Base-by-base conservation (phyloP, 2,888 invertebrate genomes). In the Drosophila diplacantha region DNA sequence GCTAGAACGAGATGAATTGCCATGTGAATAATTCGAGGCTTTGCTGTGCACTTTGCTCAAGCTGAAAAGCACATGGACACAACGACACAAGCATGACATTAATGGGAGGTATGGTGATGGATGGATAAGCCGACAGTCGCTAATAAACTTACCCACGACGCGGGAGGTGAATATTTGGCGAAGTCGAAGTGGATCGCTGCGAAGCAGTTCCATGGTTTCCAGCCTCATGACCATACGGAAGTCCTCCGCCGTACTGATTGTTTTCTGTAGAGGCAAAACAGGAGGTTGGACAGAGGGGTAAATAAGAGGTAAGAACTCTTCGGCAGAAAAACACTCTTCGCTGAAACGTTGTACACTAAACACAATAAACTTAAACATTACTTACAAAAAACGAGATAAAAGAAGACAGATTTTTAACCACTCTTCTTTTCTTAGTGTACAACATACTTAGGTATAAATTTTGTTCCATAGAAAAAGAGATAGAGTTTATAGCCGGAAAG, bases 1-100 rank as follows among this genome's bases (percentile, higher is more conserved):
- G 73, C 88, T 88, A 66, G 88, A 88, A 74, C 87, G 86, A 74
- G 88, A 88, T 58, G 88, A 88, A 81, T 87, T 87, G 54, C 85
- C 86, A 76, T 86, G 87, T 72, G 87, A 87, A 73, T 85, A 85
- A 75, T 85, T 86, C 63, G 87, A 86, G 34, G 71, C 74, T 77
- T 85, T 87, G 74, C 81, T 85, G 65, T 78, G 74, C 65, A 71
- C 72, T 79, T 86, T 86, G 69, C 67, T 78, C 43, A 77, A 49
- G 39, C 81, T 81, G 56, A 35, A 37, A 44, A 18, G 60, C 35
- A 47, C 34, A 31, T 29, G 51, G 26, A 67, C 65, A 80, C 41
- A 69, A 44, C 32, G 64, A 44, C 53, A 73, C 73, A 74, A 49
- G 75, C 61, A 64, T 53, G 59, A 2, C 39, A 73, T 70, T 70